These are phyloP conservation scores for Campoplex nolae DNA, from an alignment of 2,888 invertebrate genomes.

Conservation along the genomic window DNA sequence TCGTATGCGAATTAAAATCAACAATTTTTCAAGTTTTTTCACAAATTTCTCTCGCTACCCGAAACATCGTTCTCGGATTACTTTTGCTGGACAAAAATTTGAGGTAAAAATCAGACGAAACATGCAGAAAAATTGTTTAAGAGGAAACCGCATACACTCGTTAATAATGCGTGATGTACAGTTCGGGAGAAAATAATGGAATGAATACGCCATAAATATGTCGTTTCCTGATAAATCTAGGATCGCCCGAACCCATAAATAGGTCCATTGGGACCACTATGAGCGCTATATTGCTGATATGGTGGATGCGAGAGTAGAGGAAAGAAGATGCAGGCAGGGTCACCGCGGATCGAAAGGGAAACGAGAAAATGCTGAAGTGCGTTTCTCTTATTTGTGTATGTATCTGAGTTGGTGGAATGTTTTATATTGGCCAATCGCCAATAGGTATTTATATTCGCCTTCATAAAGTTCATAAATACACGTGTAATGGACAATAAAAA, in stretches of 20 bases:
- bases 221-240: constrained; percentile 78
- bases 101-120: background rate
- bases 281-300: constrained; percentile 66
- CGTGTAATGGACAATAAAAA: background rate
- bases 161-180: background rate
- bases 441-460: constrained; percentile 75
- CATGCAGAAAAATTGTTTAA: background rate
- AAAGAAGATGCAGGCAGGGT: constrained; percentile 39
- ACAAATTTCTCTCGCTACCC: background rate
- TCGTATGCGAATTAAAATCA: background rate
- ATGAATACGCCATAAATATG: constrained; percentile 71
- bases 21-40: background rate
- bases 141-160: background rate
- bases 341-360: constrained; percentile 22
- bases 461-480: background rate
- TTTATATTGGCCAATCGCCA: constrained; percentile 78
- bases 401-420: constrained; percentile 46
- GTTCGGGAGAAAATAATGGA: constrained; percentile 1
- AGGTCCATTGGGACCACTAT: constrained; percentile 56
- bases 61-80: background rate
- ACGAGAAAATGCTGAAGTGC: constrained; percentile 53
- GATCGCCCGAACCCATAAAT: constrained; percentile 78
- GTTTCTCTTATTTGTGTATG: constrained; percentile 34
- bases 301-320: constrained; percentile 28
- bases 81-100: background rate